phyloP scores from a whole-genome alignment of 2,113 vertebrate species.

The Beaufortia kweichowensis region DNA sequence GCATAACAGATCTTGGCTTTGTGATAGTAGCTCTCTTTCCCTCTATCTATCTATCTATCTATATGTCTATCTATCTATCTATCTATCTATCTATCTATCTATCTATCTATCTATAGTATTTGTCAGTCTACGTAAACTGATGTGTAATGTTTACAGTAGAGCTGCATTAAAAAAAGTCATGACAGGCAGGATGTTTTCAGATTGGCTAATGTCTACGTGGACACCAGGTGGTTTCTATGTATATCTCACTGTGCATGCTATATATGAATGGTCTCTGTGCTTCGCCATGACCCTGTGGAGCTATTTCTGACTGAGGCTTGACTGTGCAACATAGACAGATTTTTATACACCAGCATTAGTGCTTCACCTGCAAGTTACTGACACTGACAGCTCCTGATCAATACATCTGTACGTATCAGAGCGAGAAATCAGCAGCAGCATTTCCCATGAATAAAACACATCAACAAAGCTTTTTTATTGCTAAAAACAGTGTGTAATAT shows the following conservation, averaged over 20 bases:
- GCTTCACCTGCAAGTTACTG: slow-evolving; percentile 57
- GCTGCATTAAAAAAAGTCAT: slow-evolving; percentile 53
- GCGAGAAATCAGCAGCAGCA: slow-evolving; percentile 29
- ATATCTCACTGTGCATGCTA: slow-evolving; percentile 42
- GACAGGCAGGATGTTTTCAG: slow-evolving; percentile 60
- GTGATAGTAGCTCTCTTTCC: slow-evolving; percentile 55
- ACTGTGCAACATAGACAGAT: slow-evolving; percentile 57
- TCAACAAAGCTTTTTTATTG: slow-evolving; percentile 8
- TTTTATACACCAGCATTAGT: slow-evolving; percentile 50
- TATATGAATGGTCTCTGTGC: slow-evolving; percentile 43
- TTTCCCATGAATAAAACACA: slow-evolving; percentile 22
- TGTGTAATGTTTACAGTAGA: slow-evolving; percentile 1
- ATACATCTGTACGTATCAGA: slow-evolving; percentile 49
- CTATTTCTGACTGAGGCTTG: slow-evolving; percentile 64
- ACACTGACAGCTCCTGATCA: slow-evolving; percentile 56
- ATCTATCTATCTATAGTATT: background rate
- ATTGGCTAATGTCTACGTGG: slow-evolving; percentile 54
- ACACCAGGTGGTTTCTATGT: slow-evolving; percentile 58
- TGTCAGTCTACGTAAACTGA: background rate
- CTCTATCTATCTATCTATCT: background rate
- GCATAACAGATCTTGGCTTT: slow-evolving; percentile 67
- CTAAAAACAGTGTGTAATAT: background rate
- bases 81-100: too few species aligned
- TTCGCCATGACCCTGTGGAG: slow-evolving; percentile 57
- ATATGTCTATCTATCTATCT: background rate